Evolutionary conservation across 2,888 invertebrate species (phyloP).

Genomic region (Noctua pronuba): DNA sequence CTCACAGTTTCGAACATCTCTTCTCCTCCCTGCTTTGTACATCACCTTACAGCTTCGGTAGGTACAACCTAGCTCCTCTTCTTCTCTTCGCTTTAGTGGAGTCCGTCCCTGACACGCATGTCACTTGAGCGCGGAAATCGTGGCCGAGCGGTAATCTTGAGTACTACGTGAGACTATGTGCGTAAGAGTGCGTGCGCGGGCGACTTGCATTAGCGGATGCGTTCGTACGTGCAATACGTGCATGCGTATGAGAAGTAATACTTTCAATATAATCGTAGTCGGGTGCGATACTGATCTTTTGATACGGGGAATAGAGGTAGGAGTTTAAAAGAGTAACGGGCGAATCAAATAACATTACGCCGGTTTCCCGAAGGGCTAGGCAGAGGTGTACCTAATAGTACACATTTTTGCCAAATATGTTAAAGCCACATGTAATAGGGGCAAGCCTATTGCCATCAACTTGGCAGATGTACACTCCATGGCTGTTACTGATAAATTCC

Average conservation of each 20-base stretch:
- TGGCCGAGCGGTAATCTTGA: not conserved
- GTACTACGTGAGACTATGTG: constrained; percentile 45
- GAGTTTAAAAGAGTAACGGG: not conserved
- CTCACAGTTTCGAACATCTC: not conserved
- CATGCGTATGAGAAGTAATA: constrained; percentile 28
- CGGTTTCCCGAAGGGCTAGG: not conserved
- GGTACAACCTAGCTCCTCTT: not conserved
- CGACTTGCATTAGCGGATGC: constrained; percentile 29
- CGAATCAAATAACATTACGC: not conserved
- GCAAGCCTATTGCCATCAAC: no score
- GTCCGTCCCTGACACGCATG: not conserved
- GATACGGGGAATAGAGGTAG: constrained; percentile 4
- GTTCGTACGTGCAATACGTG: constrained; percentile 39
- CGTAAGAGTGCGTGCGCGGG: not conserved
- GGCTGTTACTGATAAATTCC: no score
- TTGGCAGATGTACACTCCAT: no score
- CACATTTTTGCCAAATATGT: no score
- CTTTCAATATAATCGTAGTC: constrained; percentile 18
- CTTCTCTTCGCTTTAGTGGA: not conserved
- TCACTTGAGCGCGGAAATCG: not conserved
- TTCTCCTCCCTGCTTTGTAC: not conserved
- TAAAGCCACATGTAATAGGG: no score
- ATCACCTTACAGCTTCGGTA: not conserved
- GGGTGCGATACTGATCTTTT: constrained; percentile 33
- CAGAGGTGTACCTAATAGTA: no score